Evolutionary conservation across 1,140 invertebrate genomes (phyloP), one percentile per base, ranked within the genome.

Genomic region (Macrocentrus cingulum): DNA sequence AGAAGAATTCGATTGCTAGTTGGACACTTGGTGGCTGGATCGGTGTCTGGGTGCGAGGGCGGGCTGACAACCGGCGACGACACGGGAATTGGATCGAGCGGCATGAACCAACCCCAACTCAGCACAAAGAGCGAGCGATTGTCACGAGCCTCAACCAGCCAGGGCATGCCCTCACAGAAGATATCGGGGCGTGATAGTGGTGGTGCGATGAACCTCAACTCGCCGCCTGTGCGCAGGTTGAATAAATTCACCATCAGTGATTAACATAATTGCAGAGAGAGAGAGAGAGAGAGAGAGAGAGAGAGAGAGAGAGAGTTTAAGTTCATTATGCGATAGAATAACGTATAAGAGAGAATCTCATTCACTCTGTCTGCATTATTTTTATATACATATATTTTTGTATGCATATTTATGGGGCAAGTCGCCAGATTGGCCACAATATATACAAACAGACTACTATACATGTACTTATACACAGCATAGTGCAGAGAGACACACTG

Each of bases 101-200:
- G 74, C 41, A 80, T 55, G 54, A 87, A 83, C 64, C 84, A 83
- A 1, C 89, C 88, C 88, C 88, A 91, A 3, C 88, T 88, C 29
- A 89, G 75, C 15, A 91, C 76, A 63, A 90, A 91, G 1, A 91
- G 79, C 2, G 88, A 89, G 18, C 86, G 83, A 63, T 91, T 90
- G 37, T 87, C 84, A 48, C 87, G 81, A 1, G 89, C 88, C 68
- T 87, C 85, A 16, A 91, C 82, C 44, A 90, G 71, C 86, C 89
- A 91, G 1, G 89, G 88, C 45, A 88, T 74, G 9, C 88, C 88
- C 7, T 85, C 84, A 69, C 89, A 91, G 60, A 88, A 84, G 1
- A 85, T 83, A 55, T 87, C 85, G 11, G 83, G 79, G 19, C 82
- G 72, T 7, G 83, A 83, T 2, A 82, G 64, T 0, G 87, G 86